Conservation (phyloP, 2,888 invertebrate species). For the Drosophila mimica region DNA sequence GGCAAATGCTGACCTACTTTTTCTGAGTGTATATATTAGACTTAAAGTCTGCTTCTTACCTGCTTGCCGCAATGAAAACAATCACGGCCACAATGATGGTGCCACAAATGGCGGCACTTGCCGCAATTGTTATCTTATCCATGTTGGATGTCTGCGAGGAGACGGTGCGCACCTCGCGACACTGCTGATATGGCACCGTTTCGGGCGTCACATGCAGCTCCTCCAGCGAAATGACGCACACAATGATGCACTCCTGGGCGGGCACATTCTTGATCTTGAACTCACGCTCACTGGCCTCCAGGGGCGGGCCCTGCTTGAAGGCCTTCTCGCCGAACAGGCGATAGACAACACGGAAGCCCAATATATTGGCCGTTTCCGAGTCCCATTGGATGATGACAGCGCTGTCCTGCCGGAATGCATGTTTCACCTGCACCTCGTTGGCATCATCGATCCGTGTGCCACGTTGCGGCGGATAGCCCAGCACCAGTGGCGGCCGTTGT, state of each 20-base stretch:
- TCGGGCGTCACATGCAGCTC: conserved; percentile 95
- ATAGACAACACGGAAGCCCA: conserved; percentile 96
- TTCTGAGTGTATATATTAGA: neutral
- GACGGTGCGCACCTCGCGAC: conserved; percentile 94
- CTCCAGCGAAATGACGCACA: conserved; percentile 96
- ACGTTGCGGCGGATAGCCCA: conserved; percentile 89
- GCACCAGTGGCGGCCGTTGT: conserved; percentile 90
- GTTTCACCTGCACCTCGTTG: conserved; percentile 93
- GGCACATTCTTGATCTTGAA: conserved; percentile 97
- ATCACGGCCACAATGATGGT: conserved; percentile 96
- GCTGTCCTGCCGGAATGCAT: conserved; percentile 92
- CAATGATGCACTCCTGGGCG: conserved; percentile 96
- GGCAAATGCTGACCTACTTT: neutral
- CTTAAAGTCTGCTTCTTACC: conserved; percentile 76
- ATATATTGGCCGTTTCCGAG: conserved; percentile 93
- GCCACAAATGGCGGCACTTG: conserved; percentile 96
- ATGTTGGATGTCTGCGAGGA: conserved; percentile 94
- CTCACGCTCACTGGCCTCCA: conserved; percentile 95
- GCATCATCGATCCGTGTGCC: conserved; percentile 88
- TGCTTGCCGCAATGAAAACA: conserved; percentile 94
- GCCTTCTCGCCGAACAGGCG: conserved; percentile 94
- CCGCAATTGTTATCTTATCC: conserved; percentile 97
- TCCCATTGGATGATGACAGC: conserved; percentile 97
- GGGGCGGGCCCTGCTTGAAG: conserved; percentile 95
- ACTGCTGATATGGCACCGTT: conserved; percentile 93